Base-by-base conservation (phyloP, 2,888 invertebrate species). In the Apodemia duryi region DNA sequence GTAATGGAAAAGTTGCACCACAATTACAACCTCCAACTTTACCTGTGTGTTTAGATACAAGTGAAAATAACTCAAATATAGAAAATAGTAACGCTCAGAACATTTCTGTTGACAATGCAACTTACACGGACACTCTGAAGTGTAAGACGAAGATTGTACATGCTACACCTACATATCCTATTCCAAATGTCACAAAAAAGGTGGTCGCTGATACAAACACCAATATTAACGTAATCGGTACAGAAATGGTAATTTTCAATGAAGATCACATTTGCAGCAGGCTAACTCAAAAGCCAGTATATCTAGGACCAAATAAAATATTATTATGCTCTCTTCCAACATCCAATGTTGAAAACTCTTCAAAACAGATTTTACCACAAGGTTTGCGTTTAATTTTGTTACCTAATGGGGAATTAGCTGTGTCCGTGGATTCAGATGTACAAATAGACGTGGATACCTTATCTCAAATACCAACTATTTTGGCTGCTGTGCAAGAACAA, bases 201-300 rank as follows among this genome's bases (percentile, higher is more conserved):
- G 32, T 13, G 11, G 5, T 13, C 10, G 6, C 52, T 52, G 10
- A 52, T 52, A 28, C 4, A 57, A 57, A 32, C 32, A 32, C 32
- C 9, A 57, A 57, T 32, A 11, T 57, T 1, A 57, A 32, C 29
- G 6, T 13, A 6, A 2, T 32, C 29, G 32, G 32, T 57, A 29
- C 29, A 57, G 57, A 57, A 29, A 57, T 32, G 32, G 13, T 29
- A 57, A 57, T 29, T 32, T 29, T 57, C 13, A 57, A 57, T 32
- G 57, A 57, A 57, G 57, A 57, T 32, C 11, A 57, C 2, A 57
- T 57, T 29, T 57, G 32, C 32, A 57, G 57, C 6, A 57, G 57
- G 6, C 13, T 57, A 2, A 32, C 57, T 32, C 13, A 57, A 57
- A 11, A 29, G 11, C 57, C 57, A 13, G 32, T 57, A 11, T 57